Base-by-base conservation (phyloP, 92 coral and sea anemone species). In the Muricea muricata region DNA sequence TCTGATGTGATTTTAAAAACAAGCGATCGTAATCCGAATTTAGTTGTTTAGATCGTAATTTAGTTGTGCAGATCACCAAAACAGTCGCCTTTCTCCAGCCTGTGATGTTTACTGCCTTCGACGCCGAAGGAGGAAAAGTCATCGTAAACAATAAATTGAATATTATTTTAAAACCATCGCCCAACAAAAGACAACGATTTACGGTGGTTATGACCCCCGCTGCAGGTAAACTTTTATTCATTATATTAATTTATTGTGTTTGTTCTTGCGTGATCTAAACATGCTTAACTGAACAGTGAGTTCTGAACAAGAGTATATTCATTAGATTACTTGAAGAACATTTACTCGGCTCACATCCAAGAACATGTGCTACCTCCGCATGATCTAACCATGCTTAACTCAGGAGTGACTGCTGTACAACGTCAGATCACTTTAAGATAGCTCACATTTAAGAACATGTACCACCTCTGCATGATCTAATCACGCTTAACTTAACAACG, bases 11-110 rank as follows among this genome's bases (percentile, higher is more conserved):
- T 60, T 25, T 76, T 97, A 25, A 91, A 80, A 63, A 82, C 92
- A 29, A 87, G 93, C 30, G 99, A 97, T 74, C 83, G 55, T 28
- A 77, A 77, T 5, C 97, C 98, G 0, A 3, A 69, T 3, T 30
- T 67, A 34, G 97, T 94, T 3, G 89, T 97, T 66, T 18, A 46
- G 25, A 74, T 92, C 73, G 81, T 73, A 29, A 87, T 10, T 89
- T 88, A 28, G 89, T 89, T 24, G 93, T 89, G 47, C 76, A 78
- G 46, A 92, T 93, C 14, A 92, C 98, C 17, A 97, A 97, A 74
- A 90, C 89, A 21, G 97, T 93, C 17, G 73, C 92, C 0, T 80
- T 78, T 32, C 47, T 56, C 25, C 85, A 87, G 48, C 92, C 99
- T 0, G 82, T 92, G 21, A 92, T 89, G 0, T 84, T 97, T 45